Percentiles rank a stretch among this genome's conserved stretches.
phyloP scores from a whole-genome alignment of 2,113 vertebrate species.

The Anhinga anhinga region DNA sequence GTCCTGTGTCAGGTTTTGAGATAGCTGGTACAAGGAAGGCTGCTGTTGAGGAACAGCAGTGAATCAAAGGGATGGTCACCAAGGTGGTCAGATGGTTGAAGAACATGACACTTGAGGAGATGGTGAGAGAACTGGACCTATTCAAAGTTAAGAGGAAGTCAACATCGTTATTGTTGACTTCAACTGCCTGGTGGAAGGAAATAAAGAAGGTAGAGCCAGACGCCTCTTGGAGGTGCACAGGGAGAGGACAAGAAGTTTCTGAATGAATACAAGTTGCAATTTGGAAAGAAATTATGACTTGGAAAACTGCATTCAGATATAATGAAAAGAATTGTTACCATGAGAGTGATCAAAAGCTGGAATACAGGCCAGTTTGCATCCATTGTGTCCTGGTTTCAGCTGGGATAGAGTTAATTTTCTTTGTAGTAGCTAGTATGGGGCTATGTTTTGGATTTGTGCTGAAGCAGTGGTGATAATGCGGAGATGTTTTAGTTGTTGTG shows the following conservation, averaged over 20 bases:
- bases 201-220: background rate
- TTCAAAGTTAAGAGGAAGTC: background rate
- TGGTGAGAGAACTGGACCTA: background rate
- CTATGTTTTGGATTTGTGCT: too few species aligned
- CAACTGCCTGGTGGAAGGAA: background rate
- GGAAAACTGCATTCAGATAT: background rate
- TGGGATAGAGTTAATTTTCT: too few species aligned
- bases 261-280: background rate
- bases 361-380: background rate
- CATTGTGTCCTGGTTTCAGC: too few species aligned
- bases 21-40: background rate
- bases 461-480: too few species aligned
- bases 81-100: background rate
- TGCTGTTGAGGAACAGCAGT: background rate
- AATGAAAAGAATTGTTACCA: background rate
- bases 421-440: too few species aligned
- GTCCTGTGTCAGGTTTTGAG: background rate
- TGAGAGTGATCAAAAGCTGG: background rate
- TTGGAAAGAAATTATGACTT: background rate
- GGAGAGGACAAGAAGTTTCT: background rate
- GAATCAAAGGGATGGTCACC: background rate
- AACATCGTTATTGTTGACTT: background rate
- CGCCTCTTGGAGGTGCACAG: background rate
- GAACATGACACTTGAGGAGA: background rate
- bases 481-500: too few species aligned